Evolutionary conservation across 1,140 invertebrate genomes (phyloP).

Genomic region (Bicyclus anynana): DNA sequence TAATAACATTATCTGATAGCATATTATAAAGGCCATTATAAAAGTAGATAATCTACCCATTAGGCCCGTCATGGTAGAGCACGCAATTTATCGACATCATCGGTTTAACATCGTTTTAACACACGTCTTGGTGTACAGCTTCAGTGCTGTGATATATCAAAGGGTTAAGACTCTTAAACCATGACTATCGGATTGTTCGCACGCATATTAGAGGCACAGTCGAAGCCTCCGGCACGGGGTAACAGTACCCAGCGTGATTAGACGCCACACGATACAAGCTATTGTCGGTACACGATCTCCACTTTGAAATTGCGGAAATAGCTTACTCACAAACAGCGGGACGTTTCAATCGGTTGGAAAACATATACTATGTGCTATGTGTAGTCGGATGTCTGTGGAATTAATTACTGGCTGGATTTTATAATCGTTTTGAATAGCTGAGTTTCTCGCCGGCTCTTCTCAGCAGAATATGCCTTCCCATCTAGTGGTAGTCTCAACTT

Average conservation of each 20-base stretch:
- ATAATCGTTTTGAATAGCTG: conserved; percentile 23
- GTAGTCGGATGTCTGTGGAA: conserved; percentile 31
- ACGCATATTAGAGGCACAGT: conserved; percentile 65
- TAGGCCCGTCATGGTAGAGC: neutral
- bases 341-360: conserved; percentile 65
- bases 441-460: too few relatives aligned
- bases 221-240: conserved; percentile 50
- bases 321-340: conserved; percentile 63
- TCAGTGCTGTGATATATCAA: neutral
- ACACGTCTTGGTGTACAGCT: neutral
- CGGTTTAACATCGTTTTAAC: neutral
- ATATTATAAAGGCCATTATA: neutral
- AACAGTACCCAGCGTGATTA: conserved; percentile 72
- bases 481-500: too few relatives aligned
- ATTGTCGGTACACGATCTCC: conserved; percentile 72
- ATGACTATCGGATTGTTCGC: conserved; percentile 67
- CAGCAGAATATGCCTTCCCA: too few relatives aligned
- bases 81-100: conserved; percentile 1
- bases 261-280: conserved; percentile 69
- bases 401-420: conserved; percentile 32
- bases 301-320: conserved; percentile 71
- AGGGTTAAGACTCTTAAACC: conserved; percentile 19
- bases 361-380: conserved; percentile 34
- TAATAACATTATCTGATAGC: neutral
- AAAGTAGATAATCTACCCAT: neutral